A percentile compares a stretch with the other conserved stretches of the same genome.
Evolutionary conservation across 2,113 vertebrate species (phyloP).

Genomic region (Mormyrus lacerda): DNA sequence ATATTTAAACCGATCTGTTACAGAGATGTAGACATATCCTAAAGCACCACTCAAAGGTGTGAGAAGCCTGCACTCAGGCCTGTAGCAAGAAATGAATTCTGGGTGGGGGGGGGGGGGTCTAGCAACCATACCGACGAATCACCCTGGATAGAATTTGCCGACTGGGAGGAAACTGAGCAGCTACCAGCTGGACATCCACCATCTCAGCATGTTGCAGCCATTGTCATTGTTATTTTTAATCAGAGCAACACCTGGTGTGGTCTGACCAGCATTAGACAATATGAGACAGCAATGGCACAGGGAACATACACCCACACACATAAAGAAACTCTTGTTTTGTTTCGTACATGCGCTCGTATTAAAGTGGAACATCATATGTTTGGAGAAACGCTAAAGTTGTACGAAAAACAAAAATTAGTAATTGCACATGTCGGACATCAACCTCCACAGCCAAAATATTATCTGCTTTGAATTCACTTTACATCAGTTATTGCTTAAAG

Average conservation of each 20-base stretch:
- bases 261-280: background rate
- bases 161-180: background rate
- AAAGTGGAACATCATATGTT: background rate
- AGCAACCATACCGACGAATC: background rate
- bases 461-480: background rate
- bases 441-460: background rate
- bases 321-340: background rate
- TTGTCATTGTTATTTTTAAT: background rate
- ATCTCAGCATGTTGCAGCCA: background rate
- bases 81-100: background rate
- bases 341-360: background rate
- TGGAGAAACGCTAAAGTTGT: background rate
- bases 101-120: background rate
- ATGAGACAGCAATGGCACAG: background rate
- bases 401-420: background rate
- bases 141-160: background rate
- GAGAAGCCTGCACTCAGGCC: background rate
- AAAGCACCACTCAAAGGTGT: background rate
- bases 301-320: background rate
- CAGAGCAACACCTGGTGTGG: background rate
- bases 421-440: background rate
- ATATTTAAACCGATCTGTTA: background rate
- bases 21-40: background rate
- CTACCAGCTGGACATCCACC: background rate
- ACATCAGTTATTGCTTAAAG: background rate